phyloP scores from a whole-genome alignment of 2,113 vertebrate species.

The Paradisaea rubra region DNA sequence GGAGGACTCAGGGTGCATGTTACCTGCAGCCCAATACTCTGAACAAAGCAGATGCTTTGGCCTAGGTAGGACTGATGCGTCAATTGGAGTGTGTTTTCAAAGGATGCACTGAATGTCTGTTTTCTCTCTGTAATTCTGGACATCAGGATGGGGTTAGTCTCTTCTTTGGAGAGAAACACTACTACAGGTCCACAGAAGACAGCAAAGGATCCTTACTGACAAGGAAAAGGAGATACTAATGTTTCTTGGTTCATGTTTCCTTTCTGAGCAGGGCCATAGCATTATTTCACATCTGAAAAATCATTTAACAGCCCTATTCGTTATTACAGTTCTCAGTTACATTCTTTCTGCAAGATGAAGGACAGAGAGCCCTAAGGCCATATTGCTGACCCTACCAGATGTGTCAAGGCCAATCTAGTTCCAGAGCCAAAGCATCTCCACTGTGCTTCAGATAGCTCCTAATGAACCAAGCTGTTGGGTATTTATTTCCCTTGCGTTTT shows the following conservation, averaged over 20 bases:
- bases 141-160: neutral
- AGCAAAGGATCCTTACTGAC: neutral
- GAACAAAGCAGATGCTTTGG: neutral
- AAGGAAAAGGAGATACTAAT: neutral
- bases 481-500: neutral
- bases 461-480: neutral
- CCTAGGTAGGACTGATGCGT: neutral
- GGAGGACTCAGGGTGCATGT: neutral
- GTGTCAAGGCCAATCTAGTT: neutral
- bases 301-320: neutral
- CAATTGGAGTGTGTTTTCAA: neutral
- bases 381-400: neutral
- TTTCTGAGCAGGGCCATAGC: neutral
- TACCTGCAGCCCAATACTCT: neutral
- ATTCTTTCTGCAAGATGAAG: neutral
- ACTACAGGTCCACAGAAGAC: neutral
- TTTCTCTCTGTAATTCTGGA: neutral
- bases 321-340: neutral
- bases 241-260: neutral
- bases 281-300: neutral
- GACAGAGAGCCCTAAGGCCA: neutral
- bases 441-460: neutral
- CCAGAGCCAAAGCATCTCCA: neutral
- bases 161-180: neutral
- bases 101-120: neutral